Base-by-base conservation (phyloP, 1,140 invertebrate species). In the Penaeus japonicus region DNA sequence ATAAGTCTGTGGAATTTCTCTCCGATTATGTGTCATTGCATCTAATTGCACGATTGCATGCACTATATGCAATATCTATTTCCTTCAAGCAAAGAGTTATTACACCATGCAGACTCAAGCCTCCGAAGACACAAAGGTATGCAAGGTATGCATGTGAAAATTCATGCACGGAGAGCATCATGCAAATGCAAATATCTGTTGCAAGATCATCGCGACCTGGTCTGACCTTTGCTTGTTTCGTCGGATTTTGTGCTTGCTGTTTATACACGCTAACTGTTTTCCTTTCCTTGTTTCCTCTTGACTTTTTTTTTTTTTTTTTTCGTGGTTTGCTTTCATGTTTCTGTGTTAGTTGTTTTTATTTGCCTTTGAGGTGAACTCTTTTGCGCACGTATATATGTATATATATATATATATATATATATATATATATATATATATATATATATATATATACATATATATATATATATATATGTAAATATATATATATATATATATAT, bases 401-500 rank as follows among this genome's bases (percentile, higher is more conserved):
- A 65, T 65, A 65, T 65, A 65, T 65, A 65, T 65, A 65, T 65
- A 65, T 65, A 65, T 65, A 65, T 65, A 65, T 65, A 65, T 65
- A 65, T 65, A 65, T 65, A 65, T 65, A 65, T 65, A 65, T 65
- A 65, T 65, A 65, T 65, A 65, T 65, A 65, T 65, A 65, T 65
- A 65, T 65, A 65, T 65, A 65, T 65, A 65, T 65, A 65, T 65
- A 65, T 65, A 65, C 27, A 65, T 65, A 65, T 65, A 65, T 65
- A 65, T 65, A 65, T 17, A 65, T 17, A 65, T 24, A 65, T 24
- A 65, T 65, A 65, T 65, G 17, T 65, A 65, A 20, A 65, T 17
- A 65, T 17, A 65, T 17, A 65, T 17, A 65, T 17, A 65, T 17
- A 65, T 17, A 65, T 17, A 65, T 17, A 65, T 17, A 65, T 65